phyloP scores from a whole-genome alignment of 2,113 vertebrate species.

The Mormyrus iriodes region DNA sequence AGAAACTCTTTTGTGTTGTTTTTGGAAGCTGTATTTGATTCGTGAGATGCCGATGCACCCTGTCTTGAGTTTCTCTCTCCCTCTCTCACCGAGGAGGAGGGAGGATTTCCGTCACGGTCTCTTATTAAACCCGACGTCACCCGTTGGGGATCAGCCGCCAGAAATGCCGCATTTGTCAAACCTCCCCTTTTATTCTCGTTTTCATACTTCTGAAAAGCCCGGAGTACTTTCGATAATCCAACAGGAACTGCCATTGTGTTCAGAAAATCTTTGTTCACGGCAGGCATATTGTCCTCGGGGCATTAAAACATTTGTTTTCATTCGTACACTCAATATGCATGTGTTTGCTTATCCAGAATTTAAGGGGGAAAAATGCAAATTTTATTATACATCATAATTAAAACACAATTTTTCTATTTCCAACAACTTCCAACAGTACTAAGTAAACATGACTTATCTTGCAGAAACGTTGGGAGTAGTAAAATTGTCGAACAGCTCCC shows the following conservation, averaged over 20 bases:
- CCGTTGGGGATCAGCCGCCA: neutral
- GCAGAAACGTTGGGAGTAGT: neutral
- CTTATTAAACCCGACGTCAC: neutral
- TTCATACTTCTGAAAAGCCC: neutral
- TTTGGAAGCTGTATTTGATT: conserved; percentile 2
- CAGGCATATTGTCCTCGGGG: neutral
- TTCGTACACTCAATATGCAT: neutral
- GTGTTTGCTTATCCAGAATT: neutral
- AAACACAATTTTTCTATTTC: neutral
- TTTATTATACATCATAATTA: neutral
- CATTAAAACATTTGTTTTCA: neutral
- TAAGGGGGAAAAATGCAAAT: neutral
- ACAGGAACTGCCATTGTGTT: conserved; percentile 3
- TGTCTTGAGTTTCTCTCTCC: neutral
- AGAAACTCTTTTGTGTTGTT: neutral
- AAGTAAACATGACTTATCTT: neutral
- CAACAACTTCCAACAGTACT: neutral
- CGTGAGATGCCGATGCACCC: neutral
- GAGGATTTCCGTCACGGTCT: neutral
- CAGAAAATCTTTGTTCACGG: neutral
- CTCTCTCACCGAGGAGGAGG: neutral
- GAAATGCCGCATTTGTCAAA: neutral
- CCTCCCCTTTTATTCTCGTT: neutral
- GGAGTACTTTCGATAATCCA: neutral
- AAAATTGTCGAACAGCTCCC: neutral